These are phyloP conservation scores for Ormia ochracea DNA, from an alignment of 2,888 invertebrate genomes.

Conservation along the genomic window DNA sequence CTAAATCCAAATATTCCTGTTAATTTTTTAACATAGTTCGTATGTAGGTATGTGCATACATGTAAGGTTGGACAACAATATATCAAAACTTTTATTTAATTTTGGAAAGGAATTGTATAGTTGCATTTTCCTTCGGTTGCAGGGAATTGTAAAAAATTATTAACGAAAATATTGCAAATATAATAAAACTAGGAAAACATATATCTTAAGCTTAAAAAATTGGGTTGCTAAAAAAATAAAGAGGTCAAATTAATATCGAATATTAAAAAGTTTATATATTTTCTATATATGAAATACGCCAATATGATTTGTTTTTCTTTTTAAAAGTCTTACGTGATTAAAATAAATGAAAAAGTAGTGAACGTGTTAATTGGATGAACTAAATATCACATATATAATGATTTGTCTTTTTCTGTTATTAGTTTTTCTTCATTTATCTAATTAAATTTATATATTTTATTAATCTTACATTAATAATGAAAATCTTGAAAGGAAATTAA, in stretches of 20 bases:
- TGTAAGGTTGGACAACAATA: not conserved
- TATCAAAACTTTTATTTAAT: not conserved
- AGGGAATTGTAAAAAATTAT: not conserved
- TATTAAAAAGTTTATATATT: no score
- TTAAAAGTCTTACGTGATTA: constrained; percentile 8
- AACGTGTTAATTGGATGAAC: constrained; percentile 78
- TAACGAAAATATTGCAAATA: no score
- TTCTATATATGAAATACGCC: not conserved
- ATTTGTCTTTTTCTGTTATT: constrained; percentile 45
- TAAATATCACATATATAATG: constrained; percentile 73
- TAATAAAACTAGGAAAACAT: no score
- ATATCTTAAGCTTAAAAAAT: no score
- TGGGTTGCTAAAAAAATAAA: no score
- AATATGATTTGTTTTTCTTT: constrained; percentile 4
- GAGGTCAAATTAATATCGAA: no score
- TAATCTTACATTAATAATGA: not conserved
- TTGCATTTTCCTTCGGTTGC: not conserved
- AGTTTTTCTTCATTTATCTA: constrained; percentile 7
- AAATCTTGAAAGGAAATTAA: not conserved
- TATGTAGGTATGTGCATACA: no score
- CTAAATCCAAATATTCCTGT: no score
- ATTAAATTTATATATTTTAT: constrained; percentile 5
- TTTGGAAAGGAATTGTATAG: not conserved
- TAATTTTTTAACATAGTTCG: no score
- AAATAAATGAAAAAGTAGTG: constrained; percentile 69